Evolutionary conservation across 2,888 invertebrate genomes (phyloP), one percentile per base, ranked within the genome.

Genomic region (Sminthurinus aureus): DNA sequence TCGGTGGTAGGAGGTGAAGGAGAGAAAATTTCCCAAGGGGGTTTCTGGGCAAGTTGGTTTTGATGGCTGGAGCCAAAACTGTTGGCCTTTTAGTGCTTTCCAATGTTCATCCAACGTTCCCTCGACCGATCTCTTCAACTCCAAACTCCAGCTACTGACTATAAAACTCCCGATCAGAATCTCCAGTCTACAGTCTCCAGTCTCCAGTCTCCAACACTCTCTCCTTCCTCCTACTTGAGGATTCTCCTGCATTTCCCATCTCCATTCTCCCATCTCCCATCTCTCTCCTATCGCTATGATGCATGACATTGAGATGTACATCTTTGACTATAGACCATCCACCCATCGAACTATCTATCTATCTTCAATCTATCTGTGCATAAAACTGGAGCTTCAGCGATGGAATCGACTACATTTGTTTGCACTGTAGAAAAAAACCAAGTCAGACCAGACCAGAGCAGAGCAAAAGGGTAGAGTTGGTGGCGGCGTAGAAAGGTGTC

Each of bases 61-160:
- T 69, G 69, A 69, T 69, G 69, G 69, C 69, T 69, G 22, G 9
- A 69, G 69, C 22, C 69, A 69, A 38, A 69, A 69, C 69, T 69
- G 69, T 69, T 69, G 20, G 69, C 69, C 69, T 20, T 69, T 69
- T 69, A 69, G 69, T 69, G 69, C 69, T 69, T 69, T 69, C 69
- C 69, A 69, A 69, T 69, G 64, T n/a, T 64, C 64, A 18, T n/a
- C 64, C 64, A 64, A 64, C 9, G 69, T 69, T 69, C 69, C 69
- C 69, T 69, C 22, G 69, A 20, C 22, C 69, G n/a, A 18, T 15
- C 18, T 64, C n/a, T 15, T n/a, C n/a, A n/a, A 64, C 18, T n/a
- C 64, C 9, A 38, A 38, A 38, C 58, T 58, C 58, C 13, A 58
- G 58, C 58, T 58, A 13, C 58, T 15, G 58, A 3, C 58, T 58